Conservation (phyloP, 2,888 invertebrate genomes). For the Alitta virens region DNA sequence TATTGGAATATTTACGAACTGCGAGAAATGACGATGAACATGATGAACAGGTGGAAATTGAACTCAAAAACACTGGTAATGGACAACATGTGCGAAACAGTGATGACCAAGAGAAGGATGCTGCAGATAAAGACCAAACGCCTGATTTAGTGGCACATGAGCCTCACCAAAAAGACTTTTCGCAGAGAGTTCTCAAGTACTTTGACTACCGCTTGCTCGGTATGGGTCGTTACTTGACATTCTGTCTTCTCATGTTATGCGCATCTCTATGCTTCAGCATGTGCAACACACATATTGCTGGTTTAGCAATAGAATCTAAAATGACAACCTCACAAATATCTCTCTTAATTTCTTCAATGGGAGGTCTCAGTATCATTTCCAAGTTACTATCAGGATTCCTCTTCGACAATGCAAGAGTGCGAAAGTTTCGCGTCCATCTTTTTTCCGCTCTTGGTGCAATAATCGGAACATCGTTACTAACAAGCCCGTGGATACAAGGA, state of each 20-base stretch:
- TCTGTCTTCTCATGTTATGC: neutral
- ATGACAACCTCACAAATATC: constrained; percentile 1
- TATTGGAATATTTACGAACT: no score
- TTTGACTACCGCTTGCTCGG: neutral
- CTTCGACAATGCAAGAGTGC: neutral
- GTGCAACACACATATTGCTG: constrained; percentile 4
- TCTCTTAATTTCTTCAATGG: neutral
- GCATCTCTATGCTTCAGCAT: neutral
- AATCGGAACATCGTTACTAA: neutral
- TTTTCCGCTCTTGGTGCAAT: neutral
- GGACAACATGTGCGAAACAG: no score
- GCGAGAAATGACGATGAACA: no score
- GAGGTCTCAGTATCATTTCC: neutral
- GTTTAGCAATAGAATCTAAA: neutral
- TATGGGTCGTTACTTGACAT: neutral
- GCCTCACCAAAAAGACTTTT: neutral
- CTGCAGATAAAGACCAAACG: no score
- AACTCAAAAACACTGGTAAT: no score
- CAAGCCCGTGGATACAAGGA: neutral
- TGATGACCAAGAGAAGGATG: no score
- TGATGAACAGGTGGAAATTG: no score
- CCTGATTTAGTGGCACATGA: no score
- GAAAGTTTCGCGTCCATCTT: neutral
- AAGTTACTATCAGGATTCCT: neutral
- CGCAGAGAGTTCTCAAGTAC: neutral